A percentile compares a stretch with the other conserved stretches of the same genome.
Evolutionary conservation across 2,797 vertebrate genomes (phyloP).

Genomic region (Crocidura indochinensis): DNA sequence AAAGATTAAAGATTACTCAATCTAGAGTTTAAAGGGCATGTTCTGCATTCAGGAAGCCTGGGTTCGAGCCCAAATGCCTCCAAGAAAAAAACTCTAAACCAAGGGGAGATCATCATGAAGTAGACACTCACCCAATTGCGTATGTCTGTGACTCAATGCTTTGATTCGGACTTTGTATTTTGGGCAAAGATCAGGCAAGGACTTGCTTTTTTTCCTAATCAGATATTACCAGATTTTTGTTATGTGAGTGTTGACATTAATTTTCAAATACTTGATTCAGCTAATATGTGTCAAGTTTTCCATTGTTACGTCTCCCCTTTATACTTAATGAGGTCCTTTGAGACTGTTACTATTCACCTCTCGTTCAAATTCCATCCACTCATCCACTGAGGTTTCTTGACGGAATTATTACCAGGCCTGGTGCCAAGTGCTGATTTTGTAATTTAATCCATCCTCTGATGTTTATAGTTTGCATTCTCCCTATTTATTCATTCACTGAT

Average conservation of each 20-base stretch:
- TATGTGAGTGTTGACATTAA: neutral
- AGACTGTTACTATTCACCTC: neutral
- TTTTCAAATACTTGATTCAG: slow-evolving; percentile 35
- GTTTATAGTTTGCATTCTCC: slow-evolving; percentile 18
- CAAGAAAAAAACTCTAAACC: no score
- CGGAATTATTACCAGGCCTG: neutral
- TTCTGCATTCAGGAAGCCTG: no score
- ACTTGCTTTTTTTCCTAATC: neutral
- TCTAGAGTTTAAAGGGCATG: no score
- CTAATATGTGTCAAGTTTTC: neutral
- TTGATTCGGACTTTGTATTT: neutral
- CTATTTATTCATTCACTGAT: neutral
- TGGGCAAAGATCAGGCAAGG: neutral
- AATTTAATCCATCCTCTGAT: neutral
- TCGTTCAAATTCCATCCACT: slow-evolving; percentile 23
- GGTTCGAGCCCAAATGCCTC: no score
- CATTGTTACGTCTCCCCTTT: slow-evolving; percentile 6
- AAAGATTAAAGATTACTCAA: no score
- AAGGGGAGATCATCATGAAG: no score
- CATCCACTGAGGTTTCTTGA: slow-evolving; percentile 10
- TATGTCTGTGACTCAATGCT: neutral
- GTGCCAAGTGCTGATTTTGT: neutral
- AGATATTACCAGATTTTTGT: neutral
- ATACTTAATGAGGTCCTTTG: slow-evolving; percentile 42
- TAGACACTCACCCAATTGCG: neutral